Evolutionary conservation across 1,140 invertebrate genomes (phyloP).

Genomic region (Caerostris extrusa): DNA sequence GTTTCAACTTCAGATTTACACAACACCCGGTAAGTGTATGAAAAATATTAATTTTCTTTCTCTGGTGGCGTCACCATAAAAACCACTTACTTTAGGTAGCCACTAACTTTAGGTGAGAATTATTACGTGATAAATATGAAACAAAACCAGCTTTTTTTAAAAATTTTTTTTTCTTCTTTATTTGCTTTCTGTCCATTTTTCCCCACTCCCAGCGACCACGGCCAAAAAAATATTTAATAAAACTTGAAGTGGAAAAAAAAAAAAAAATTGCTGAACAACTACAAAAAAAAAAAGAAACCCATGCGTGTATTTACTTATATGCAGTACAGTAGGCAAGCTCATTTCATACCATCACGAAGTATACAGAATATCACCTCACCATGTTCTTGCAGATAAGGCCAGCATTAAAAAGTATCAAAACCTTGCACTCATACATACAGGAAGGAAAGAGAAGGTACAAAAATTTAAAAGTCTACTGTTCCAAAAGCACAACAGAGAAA

Average conservation of each 20-base stretch:
- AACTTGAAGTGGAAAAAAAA: conserved; percentile 5
- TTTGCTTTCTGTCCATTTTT: neutral
- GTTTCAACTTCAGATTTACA: no score
- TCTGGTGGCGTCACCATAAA: neutral
- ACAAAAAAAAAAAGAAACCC: neutral
- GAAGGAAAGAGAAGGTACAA: no score
- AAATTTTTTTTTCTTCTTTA: neutral
- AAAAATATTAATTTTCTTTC: no score
- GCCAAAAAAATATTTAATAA: neutral
- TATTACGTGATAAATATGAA: neutral
- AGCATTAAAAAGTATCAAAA: neutral
- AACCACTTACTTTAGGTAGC: neutral
- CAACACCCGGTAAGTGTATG: no score
- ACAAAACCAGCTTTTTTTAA: neutral
- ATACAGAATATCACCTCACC: neutral
- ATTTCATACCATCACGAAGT: neutral
- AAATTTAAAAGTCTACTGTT: no score
- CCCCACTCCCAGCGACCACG: neutral
- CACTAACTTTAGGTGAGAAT: neutral
- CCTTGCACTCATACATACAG: no score
- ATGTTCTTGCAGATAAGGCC: neutral
- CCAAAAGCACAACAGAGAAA: no score
- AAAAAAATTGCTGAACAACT: neutral
- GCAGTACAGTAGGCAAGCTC: neutral
- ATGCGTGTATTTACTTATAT: neutral